Conservation (phyloP, 2,797 vertebrate species). For the Eidolon dupreanum region DNA sequence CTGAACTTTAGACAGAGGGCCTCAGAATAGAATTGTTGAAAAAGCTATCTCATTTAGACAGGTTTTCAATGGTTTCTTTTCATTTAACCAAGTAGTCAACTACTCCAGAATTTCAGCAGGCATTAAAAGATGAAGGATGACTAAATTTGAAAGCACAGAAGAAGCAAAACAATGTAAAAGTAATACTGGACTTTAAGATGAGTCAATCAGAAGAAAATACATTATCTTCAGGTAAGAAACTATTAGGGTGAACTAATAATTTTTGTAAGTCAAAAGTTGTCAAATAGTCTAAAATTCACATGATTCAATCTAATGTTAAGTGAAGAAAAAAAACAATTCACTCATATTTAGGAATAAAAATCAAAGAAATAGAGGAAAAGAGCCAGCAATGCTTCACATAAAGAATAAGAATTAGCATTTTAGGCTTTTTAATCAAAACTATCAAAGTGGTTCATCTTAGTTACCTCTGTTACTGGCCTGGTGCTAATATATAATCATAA, state of each 20-base stretch:
- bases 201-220: neutral
- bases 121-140: conserved; percentile 37
- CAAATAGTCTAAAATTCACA: conserved; percentile 17
- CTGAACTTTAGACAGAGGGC: neutral
- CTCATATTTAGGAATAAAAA: conserved; percentile 23
- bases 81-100: conserved; percentile 27
- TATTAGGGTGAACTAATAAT: neutral
- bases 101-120: conserved; percentile 42
- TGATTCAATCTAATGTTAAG: conserved; percentile 24
- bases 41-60: neutral
- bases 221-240: conserved; percentile 3
- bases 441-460: neutral
- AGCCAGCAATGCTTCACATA: neutral
- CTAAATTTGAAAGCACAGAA: conserved; percentile 43
- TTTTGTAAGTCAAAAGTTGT: conserved; percentile 29
- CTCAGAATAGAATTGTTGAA: neutral
- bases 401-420: neutral
- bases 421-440: conserved; percentile 17
- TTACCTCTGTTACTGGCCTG: neutral
- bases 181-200: neutral
- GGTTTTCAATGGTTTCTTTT: conserved; percentile 28
- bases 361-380: neutral
- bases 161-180: conserved; percentile 15
- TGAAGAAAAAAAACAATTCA: conserved; percentile 1
- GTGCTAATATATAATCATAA: neutral